phyloP scores from a whole-genome alignment of 2,797 vertebrate genomes.

The Botia almorhae region DNA sequence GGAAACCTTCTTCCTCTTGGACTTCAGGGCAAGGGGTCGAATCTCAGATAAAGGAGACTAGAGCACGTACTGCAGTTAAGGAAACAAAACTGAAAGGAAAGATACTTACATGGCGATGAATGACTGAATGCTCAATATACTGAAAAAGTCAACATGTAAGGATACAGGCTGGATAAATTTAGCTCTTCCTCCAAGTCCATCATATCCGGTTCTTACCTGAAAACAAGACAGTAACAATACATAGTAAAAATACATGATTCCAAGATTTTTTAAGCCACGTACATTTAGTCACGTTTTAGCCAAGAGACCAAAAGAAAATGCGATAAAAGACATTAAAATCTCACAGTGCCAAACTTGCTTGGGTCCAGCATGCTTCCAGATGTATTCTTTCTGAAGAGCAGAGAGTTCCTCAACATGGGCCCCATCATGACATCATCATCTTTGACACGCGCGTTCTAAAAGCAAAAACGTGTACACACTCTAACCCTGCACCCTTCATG shows the following conservation, averaged over 20 bases:
- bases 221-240: no score
- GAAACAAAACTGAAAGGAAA: slow-evolving; percentile 17
- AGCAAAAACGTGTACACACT: background rate
- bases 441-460: slow-evolving; percentile 52
- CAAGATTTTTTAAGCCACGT: background rate
- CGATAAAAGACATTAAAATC: slow-evolving; percentile 38
- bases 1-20: slow-evolving; percentile 83
- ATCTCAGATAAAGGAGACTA: slow-evolving; percentile 85
- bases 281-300: background rate
- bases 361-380: slow-evolving; percentile 77
- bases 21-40: slow-evolving; percentile 81
- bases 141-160: slow-evolving; percentile 48
- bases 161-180: slow-evolving; percentile 97
- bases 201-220: slow-evolving; percentile 88
- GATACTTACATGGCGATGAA: background rate
- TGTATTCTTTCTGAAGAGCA: slow-evolving; percentile 85
- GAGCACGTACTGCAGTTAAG: slow-evolving; percentile 58
- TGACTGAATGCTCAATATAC: no score
- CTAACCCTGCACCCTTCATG: background rate
- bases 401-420: slow-evolving; percentile 85
- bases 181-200: slow-evolving; percentile 92
- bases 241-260: slow-evolving; percentile 29
- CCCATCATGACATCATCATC: slow-evolving; percentile 74
- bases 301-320: background rate
- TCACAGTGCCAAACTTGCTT: slow-evolving; percentile 79